Conservation (phyloP, 2,888 invertebrate species). For the Zhuqinia jingwanae region DNA sequence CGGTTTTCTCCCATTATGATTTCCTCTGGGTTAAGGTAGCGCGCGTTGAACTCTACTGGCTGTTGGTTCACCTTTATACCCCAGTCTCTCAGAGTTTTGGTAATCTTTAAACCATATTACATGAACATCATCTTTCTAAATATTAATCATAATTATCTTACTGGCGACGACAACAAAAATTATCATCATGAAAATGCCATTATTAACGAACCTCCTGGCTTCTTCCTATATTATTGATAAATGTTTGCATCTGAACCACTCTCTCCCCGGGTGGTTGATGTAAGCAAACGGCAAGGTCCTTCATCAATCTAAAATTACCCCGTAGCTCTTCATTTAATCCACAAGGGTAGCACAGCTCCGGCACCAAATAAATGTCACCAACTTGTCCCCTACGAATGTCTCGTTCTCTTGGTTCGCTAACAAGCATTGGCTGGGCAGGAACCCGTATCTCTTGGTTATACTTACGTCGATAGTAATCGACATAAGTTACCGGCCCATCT, state of each 20-base stretch:
- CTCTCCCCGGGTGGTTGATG: slow-evolving; percentile 9
- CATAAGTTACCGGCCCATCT: slow-evolving; percentile 71
- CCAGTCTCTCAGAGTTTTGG: neutral
- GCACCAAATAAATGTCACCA: slow-evolving; percentile 14
- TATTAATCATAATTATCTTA: no score
- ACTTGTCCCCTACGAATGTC: slow-evolving; percentile 10
- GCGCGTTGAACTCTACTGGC: slow-evolving; percentile 9
- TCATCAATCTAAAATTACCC: slow-evolving; percentile 33
- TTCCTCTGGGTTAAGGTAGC: slow-evolving; percentile 9
- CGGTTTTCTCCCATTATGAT: neutral
- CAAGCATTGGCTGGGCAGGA: slow-evolving; percentile 58
- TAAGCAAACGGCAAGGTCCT: slow-evolving; percentile 5
- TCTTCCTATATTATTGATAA: no score
- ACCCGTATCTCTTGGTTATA: slow-evolving; percentile 8
- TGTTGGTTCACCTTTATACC: neutral
- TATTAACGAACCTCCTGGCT: no score
- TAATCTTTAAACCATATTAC: slow-evolving; percentile 21
- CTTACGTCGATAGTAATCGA: slow-evolving; percentile 81
- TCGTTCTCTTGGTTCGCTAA: slow-evolving; percentile 9
- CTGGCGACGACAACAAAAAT: no score
- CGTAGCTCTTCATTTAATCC: slow-evolving; percentile 17
- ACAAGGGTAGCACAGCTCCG: slow-evolving; percentile 31
- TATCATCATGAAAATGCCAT: no score
- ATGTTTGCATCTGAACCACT: neutral
- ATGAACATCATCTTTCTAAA: no score